Evolutionary conservation across 2,113 vertebrate genomes (phyloP).

Genomic region (Catharus bicknelli): DNA sequence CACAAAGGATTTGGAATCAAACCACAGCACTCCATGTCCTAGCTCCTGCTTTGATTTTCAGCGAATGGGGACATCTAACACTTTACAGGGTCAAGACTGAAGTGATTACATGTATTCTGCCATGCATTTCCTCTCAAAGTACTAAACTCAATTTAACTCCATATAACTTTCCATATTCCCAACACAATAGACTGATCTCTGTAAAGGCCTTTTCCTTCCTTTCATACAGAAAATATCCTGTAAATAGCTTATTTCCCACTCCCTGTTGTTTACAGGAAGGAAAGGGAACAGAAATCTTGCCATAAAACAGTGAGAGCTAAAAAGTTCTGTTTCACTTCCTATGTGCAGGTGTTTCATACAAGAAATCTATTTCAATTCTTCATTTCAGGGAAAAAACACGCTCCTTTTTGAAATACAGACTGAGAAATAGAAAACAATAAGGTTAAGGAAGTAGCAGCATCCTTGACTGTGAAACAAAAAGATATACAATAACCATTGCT

Average conservation of each 20-base stretch:
- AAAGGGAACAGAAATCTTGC: conserved; percentile 62
- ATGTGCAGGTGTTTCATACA: conserved; percentile 47
- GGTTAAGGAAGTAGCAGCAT: not conserved
- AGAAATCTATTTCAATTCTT: conserved; percentile 10
- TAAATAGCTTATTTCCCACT: conserved; percentile 62
- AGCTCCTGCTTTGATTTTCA: conserved; percentile 7
- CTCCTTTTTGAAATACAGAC: conserved; percentile 1
- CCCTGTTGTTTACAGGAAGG: conserved; percentile 71
- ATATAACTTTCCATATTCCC: not conserved
- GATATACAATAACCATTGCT: not conserved
- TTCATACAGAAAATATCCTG: conserved; percentile 74
- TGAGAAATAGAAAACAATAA: not conserved
- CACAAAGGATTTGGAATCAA: not conserved
- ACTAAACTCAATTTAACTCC: not conserved
- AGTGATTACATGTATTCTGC: not conserved
- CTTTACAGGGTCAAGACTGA: not conserved
- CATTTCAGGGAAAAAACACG: not conserved
- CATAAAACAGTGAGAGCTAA: conserved; percentile 33
- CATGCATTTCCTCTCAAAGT: not conserved
- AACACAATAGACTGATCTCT: conserved; percentile 61
- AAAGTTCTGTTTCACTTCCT: conserved; percentile 57
- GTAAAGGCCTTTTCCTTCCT: conserved; percentile 82
- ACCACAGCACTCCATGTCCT: not conserved
- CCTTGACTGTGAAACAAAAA: not conserved
- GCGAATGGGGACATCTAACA: not conserved